phyloP scores from a whole-genome alignment of 2,113 vertebrate genomes.

The Sapayoa aenigma region DNA sequence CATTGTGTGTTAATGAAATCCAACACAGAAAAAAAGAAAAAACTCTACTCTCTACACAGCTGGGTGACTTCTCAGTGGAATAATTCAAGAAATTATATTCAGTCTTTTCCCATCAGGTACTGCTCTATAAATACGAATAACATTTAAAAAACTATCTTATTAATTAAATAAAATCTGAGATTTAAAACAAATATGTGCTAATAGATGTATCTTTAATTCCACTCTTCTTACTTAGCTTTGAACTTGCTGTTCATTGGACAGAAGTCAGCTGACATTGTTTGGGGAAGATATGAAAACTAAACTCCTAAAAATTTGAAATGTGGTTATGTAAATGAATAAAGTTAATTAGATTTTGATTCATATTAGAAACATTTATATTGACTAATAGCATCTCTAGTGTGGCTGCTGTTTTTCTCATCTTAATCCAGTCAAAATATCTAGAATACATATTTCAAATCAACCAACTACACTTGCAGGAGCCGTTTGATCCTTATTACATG shows the following conservation, averaged over 20 bases:
- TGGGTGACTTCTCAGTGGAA: not conserved
- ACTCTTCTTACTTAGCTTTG: not conserved
- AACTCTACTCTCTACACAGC: not conserved
- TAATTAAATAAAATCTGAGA: not conserved
- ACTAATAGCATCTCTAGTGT: not conserved
- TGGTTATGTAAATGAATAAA: not conserved
- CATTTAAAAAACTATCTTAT: not conserved
- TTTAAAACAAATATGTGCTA: not conserved
- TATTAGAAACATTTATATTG: not conserved
- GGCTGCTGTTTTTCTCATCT: not conserved
- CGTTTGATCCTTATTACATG: not conserved
- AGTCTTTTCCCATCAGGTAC: not conserved
- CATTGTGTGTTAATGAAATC: not conserved
- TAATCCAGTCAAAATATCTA: not conserved
- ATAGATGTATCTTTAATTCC: not conserved
- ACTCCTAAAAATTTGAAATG: not conserved
- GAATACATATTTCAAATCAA: not conserved
- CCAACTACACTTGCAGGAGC: not conserved
- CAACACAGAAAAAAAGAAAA: not conserved
- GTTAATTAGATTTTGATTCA: not conserved
- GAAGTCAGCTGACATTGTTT: not conserved
- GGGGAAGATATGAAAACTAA: not conserved
- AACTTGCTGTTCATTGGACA: not conserved
- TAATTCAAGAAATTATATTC: not conserved
- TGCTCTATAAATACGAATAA: not conserved